Percentiles rank a stretch among this genome's conserved stretches.
Evolutionary conservation across 2,113 vertebrate species (phyloP).

Genomic region (Proteles cristata): DNA sequence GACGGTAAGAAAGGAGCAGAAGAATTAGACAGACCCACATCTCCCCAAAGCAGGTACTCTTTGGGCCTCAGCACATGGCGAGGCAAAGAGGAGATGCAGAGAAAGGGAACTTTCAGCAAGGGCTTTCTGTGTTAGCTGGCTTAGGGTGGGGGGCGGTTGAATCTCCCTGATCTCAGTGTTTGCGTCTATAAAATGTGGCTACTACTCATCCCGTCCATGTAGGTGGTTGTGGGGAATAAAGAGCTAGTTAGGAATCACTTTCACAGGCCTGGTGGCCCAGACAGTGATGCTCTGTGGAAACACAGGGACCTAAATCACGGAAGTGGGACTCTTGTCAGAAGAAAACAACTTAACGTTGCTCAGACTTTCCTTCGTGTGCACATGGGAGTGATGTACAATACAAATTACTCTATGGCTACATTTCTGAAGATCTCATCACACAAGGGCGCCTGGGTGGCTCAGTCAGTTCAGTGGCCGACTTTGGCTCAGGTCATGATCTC

Average conservation of each 20-base stretch:
- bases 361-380: neutral
- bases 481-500: too few species aligned
- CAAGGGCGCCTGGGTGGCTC: too few species aligned
- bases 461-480: too few species aligned
- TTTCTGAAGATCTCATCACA: neutral
- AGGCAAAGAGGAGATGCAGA: neutral
- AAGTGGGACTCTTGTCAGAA: neutral
- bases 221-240: neutral
- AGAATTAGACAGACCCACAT: accelerated
- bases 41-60: neutral
- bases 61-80: accelerated
- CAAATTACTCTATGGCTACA: neutral
- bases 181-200: neutral
- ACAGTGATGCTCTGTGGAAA: neutral
- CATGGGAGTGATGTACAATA: neutral
- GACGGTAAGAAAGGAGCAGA: neutral
- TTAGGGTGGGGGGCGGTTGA: neutral
- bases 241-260: neutral
- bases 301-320: neutral
- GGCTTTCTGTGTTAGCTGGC: neutral
- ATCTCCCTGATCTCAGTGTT: neutral
- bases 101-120: neutral
- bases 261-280: accelerated
- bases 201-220: too few species aligned
- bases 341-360: neutral